Evolutionary conservation across 2,888 invertebrate species (phyloP).

Genomic region (Gonocerus acuteangulatus): DNA sequence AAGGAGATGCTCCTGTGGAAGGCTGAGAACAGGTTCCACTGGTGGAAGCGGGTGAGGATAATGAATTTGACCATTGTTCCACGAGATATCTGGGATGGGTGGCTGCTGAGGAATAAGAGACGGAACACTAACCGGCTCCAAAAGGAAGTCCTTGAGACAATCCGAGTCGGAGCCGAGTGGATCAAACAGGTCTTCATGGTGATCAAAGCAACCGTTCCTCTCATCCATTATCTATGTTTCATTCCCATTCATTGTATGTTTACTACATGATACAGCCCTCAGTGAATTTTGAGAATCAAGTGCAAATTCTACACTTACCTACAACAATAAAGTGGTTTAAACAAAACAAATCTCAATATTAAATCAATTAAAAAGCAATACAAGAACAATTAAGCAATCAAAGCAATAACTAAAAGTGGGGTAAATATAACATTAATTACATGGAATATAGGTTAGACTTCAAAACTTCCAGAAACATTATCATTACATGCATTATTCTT

Average conservation of each 20-base stretch:
- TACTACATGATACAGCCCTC: slow-evolving; percentile 19
- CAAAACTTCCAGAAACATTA: neutral
- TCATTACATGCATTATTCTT: too few species aligned
- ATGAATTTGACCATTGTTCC: slow-evolving; percentile 23
- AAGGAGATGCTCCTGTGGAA: slow-evolving; percentile 14
- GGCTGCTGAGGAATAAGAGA: slow-evolving; percentile 11
- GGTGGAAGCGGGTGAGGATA: slow-evolving; percentile 4
- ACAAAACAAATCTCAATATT: neutral
- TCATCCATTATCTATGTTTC: slow-evolving; percentile 39
- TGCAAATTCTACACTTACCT: slow-evolving; percentile 27
- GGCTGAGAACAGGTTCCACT: neutral
- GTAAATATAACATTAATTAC: slow-evolving; percentile 10
- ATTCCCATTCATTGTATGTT: slow-evolving; percentile 29
- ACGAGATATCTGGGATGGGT: slow-evolving; percentile 16
- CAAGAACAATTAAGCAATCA: neutral
- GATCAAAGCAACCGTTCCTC: slow-evolving; percentile 40
- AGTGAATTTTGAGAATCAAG: slow-evolving; percentile 4
- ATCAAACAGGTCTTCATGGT: slow-evolving; percentile 39
- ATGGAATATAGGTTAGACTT: slow-evolving; percentile 8
- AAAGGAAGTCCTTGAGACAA: slow-evolving; percentile 40
- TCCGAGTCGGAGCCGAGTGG: slow-evolving; percentile 39
- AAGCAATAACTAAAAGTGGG: neutral
- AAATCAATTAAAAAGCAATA: neutral
- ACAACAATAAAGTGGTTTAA: slow-evolving; percentile 9
- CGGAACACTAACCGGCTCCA: slow-evolving; percentile 34